These are phyloP conservation scores for Zaprionus obscuricornis DNA, from an alignment of 2,888 invertebrate genomes.

Conservation along the genomic window DNA sequence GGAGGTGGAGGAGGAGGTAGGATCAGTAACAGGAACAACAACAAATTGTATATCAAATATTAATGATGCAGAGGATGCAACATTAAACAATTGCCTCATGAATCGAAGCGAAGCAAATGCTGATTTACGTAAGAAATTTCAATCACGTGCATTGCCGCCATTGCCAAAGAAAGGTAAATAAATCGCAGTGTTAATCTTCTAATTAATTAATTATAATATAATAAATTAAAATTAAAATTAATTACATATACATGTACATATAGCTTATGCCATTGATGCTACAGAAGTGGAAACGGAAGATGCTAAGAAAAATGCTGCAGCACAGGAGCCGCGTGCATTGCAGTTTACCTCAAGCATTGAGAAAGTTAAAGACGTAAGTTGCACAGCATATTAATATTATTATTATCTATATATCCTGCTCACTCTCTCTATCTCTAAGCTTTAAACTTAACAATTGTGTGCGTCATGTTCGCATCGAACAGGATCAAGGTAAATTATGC, in stretches of 20 bases:
- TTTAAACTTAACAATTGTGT: conserved; percentile 95
- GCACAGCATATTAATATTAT: not conserved
- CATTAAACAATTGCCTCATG: conserved; percentile 41
- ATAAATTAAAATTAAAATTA: too few species aligned
- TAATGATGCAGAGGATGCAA: conserved; percentile 39
- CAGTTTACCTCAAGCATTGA: conserved; percentile 96
- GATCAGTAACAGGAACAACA: too few species aligned
- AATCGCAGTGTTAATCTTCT: not conserved
- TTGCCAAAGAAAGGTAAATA: conserved; percentile 85
- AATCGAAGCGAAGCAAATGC: conserved; percentile 53
- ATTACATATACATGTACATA: too few species aligned
- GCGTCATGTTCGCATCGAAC: conserved; percentile 96
- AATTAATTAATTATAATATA: too few species aligned
- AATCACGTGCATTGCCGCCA: conserved; percentile 88
- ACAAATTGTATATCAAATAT: conserved; percentile 12
- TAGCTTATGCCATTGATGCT: conserved; percentile 66
- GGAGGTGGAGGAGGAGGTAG: too few species aligned
- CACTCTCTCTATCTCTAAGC: too few species aligned
- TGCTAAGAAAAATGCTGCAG: conserved; percentile 71
- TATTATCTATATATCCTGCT: too few species aligned
- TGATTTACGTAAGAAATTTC: conserved; percentile 84
- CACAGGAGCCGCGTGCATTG: conserved; percentile 84
- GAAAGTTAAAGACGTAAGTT: conserved; percentile 95
- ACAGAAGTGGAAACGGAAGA: conserved; percentile 60
- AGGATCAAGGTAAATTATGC: conserved; percentile 91